Evolutionary conservation across 1,140 invertebrate genomes (phyloP).

Genomic region (Drosophila sulfurigaster): DNA sequence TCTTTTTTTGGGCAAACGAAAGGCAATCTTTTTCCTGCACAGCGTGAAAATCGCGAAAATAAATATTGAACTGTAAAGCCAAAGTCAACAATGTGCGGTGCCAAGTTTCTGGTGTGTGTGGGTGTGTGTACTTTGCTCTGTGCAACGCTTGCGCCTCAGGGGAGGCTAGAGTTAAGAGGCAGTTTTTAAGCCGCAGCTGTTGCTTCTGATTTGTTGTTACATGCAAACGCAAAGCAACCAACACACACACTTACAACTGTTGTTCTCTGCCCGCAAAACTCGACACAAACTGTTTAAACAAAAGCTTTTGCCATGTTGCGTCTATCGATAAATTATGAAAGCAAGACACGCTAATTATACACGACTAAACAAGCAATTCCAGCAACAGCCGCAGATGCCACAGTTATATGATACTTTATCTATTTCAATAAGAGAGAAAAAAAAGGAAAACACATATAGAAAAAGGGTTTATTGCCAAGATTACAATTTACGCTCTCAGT

Average conservation of each 20-base stretch:
- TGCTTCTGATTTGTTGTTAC: conserved; percentile 48
- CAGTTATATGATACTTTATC: conserved; percentile 4
- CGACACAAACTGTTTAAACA: conserved; percentile 32
- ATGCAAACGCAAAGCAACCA: conserved; percentile 20
- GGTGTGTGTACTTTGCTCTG: conserved; percentile 1
- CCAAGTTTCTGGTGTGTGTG: conserved; percentile 13
- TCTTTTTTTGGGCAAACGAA: conserved; percentile 41
- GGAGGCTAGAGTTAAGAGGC: conserved; percentile 32
- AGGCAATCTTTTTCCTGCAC: conserved; percentile 66
- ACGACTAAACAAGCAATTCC: conserved; percentile 19
- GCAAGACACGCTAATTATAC: conserved; percentile 41
- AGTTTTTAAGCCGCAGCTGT: conserved; percentile 61
- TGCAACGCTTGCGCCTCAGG: conserved; percentile 8
- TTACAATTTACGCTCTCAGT: not conserved
- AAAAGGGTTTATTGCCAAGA: conserved; percentile 3
- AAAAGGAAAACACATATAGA: not conserved
- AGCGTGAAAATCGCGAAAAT: conserved; percentile 84
- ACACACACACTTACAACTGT: conserved; percentile 1
- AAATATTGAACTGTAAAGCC: conserved; percentile 84
- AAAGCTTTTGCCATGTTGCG: conserved; percentile 34
- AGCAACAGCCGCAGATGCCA: conserved; percentile 17
- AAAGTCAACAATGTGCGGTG: conserved; percentile 73
- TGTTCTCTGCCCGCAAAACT: conserved; percentile 17
- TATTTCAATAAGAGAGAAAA: not conserved
- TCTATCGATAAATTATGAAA: conserved; percentile 52